Evolutionary conservation across 1,140 invertebrate species (phyloP).

Genomic region (Pantala flavescens): DNA sequence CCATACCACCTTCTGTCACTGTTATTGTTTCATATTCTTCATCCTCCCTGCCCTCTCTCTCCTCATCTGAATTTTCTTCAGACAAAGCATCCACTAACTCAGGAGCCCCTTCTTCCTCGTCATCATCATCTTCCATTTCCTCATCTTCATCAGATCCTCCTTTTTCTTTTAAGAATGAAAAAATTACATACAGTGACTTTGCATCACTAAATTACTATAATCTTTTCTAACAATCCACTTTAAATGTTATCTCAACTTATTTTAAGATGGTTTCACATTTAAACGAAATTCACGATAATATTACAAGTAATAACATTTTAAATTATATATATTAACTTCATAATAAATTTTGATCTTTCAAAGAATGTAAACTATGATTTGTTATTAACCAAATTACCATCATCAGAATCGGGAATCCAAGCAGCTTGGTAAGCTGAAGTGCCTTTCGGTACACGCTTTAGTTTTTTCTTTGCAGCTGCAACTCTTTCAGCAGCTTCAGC

Average conservation of each 20-base stretch:
- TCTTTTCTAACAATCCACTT: too few species aligned
- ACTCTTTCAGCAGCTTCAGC: slow-evolving; percentile 56
- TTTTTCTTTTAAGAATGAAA: slow-evolving; percentile 15
- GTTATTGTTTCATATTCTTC: slow-evolving; percentile 53
- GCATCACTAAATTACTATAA: too few species aligned
- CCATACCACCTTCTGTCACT: slow-evolving; percentile 48
- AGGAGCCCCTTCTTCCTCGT: slow-evolving; percentile 22
- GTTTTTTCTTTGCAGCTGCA: slow-evolving; percentile 45
- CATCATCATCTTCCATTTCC: slow-evolving; percentile 25
- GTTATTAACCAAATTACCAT: slow-evolving; percentile 35
- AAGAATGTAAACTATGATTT: too few species aligned
- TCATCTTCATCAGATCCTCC: slow-evolving; percentile 25
- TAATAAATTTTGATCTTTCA: too few species aligned
- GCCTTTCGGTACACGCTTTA: slow-evolving; percentile 83
- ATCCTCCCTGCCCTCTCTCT: slow-evolving; percentile 30
- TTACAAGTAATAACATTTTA: too few species aligned
- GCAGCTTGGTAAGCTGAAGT: slow-evolving; percentile 94
- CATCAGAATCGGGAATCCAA: slow-evolving; percentile 77
- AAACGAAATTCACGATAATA: too few species aligned
- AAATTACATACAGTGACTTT: too few species aligned
- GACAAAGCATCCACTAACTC: slow-evolving; percentile 36
- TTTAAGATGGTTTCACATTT: too few species aligned
- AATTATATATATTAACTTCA: too few species aligned
- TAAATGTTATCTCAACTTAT: too few species aligned
- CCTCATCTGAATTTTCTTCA: slow-evolving; percentile 24